Evolutionary conservation across 1,140 invertebrate species (phyloP).

Genomic region (Calephelis virginiensis): DNA sequence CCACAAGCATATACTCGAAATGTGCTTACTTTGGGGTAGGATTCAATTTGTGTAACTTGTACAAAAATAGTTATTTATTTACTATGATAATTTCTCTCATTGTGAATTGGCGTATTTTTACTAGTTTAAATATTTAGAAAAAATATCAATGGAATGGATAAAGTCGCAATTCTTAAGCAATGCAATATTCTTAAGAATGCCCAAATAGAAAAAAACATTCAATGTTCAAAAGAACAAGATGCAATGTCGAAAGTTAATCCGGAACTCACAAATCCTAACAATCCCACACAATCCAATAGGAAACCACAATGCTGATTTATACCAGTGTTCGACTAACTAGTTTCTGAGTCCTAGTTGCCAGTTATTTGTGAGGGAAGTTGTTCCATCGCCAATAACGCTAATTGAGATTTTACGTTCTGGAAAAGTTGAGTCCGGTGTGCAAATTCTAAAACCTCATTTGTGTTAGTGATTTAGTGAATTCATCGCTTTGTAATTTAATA

Average conservation of each 20-base stretch:
- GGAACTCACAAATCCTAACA: constrained; percentile 17
- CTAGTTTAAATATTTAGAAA: too few relatives aligned
- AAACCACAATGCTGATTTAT: constrained; percentile 14
- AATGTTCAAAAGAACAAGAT: constrained; percentile 9
- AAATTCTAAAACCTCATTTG: constrained; percentile 2
- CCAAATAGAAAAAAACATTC: neutral
- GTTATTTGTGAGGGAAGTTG: constrained; percentile 16
- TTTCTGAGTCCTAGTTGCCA: constrained; percentile 14
- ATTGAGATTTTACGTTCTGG: constrained; percentile 16
- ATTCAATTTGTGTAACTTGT: too few relatives aligned
- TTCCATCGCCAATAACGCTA: constrained; percentile 14
- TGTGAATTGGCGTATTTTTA: too few relatives aligned
- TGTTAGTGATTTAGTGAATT: neutral
- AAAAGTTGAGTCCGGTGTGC: neutral
- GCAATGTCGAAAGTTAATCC: constrained; percentile 17
- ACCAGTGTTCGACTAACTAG: constrained; percentile 15
- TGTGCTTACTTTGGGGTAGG: too few relatives aligned
- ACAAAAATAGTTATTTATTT: too few relatives aligned
- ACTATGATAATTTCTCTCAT: too few relatives aligned
- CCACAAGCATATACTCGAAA: too few relatives aligned
- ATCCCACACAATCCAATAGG: constrained; percentile 16
- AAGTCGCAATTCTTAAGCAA: too few relatives aligned
- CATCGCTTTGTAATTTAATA: neutral
- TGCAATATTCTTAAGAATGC: too few relatives aligned
- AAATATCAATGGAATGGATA: too few relatives aligned